Percentiles rank a stretch among this genome's conserved stretches.
These are phyloP conservation scores for Rhyacophila brunnea DNA, from an alignment of 1,140 invertebrate genomes.

Conservation along the genomic window DNA sequence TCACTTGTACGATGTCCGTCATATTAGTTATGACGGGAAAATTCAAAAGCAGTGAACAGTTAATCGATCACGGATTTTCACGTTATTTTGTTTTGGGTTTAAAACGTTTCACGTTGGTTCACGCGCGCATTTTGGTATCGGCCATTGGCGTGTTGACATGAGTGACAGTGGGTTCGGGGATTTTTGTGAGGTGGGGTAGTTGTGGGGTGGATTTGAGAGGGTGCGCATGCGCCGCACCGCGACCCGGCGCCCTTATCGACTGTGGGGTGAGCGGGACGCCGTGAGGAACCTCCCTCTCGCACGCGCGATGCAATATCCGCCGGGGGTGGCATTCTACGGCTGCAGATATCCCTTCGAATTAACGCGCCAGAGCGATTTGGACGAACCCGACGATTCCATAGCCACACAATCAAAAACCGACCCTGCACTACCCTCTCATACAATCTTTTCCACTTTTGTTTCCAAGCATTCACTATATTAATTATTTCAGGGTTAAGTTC, in stretches of 20 bases:
- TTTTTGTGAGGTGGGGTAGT: conserved; percentile 15
- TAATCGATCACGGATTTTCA: conserved; percentile 1
- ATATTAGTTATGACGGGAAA: too few species aligned
- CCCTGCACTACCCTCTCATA: too few species aligned
- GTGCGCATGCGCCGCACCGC: conserved; percentile 21
- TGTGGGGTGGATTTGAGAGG: conserved; percentile 8
- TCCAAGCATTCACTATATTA: too few species aligned
- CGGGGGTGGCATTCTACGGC: conserved; percentile 2
- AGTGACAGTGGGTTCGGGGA: conserved; percentile 16
- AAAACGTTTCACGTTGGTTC: conserved; percentile 1
- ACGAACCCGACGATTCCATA: too few species aligned
- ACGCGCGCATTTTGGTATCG: conserved; percentile 19
- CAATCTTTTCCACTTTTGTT: too few species aligned
- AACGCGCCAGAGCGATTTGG: too few species aligned
- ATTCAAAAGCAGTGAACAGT: too few species aligned
- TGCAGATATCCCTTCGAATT: too few species aligned
- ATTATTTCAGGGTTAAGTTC: too few species aligned
- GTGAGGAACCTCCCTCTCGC: conserved; percentile 6
- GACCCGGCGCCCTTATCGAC: conserved; percentile 14
- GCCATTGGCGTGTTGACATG: conserved; percentile 28
- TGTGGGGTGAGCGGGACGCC: conserved; percentile 5
- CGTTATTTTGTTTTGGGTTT: not conserved
- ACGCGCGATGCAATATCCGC: not conserved
- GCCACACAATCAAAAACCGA: too few species aligned
- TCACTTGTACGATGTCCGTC: too few species aligned